A percentile compares a stretch with the other conserved stretches of the same genome.
phyloP scores from a whole-genome alignment of 2,113 vertebrate genomes.

The Sceloporus undulatus region DNA sequence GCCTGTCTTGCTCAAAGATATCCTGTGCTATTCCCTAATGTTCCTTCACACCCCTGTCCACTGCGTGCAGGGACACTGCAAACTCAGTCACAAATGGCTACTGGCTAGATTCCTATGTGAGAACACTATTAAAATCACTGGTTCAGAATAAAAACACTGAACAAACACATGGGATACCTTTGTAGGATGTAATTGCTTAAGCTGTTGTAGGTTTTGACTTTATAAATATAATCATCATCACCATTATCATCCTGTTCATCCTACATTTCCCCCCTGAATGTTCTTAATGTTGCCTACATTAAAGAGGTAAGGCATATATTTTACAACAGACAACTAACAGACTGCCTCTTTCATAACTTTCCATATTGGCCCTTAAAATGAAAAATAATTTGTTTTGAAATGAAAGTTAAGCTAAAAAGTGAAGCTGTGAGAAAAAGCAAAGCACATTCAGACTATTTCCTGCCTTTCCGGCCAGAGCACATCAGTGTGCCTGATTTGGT shows the following conservation, averaged over 20 bases:
- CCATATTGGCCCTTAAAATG: neutral
- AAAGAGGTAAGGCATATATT: neutral
- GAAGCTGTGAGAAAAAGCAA: neutral
- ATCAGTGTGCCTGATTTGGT: slow-evolving; percentile 47
- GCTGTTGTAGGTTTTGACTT: no score
- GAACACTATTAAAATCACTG: neutral
- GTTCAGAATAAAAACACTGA: neutral
- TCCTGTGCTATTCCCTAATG: neutral
- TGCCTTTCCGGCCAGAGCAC: accelerated
- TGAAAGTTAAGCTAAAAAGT: slow-evolving; percentile 34
- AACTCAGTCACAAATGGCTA: neutral
- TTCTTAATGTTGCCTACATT: neutral
- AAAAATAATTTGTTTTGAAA: slow-evolving; percentile 6
- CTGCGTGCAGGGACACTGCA: neutral
- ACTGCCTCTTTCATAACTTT: slow-evolving; percentile 13
- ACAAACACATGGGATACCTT: no score
- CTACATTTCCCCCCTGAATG: neutral
- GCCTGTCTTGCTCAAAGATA: neutral
- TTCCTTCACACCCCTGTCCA: neutral
- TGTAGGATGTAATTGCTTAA: no score
- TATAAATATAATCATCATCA: no score
- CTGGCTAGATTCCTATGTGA: neutral
- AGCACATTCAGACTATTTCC: neutral
- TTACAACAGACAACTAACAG: neutral
- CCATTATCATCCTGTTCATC: neutral